Evolutionary conservation across 1,140 invertebrate genomes (phyloP), one percentile per base, ranked within the genome.

Genomic region (Aculops lycopersici): DNA sequence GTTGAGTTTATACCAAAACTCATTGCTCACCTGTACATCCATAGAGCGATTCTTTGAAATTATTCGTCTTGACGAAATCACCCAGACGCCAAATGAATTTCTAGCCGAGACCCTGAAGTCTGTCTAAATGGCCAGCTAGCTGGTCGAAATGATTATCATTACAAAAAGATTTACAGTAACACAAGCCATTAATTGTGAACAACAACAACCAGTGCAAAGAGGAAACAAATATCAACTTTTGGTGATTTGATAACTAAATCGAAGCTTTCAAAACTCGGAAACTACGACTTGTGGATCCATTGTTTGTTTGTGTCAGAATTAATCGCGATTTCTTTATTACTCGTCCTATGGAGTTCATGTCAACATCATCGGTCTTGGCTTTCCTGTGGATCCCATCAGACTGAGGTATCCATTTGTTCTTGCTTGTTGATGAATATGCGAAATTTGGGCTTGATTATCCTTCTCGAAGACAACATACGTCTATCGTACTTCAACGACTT

Each of bases 1-100:
- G 35, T 65, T 94, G 37, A 60, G 66, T 13, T 63, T 65, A 3
- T 79, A 86, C 49, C 73, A 78, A 46, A 74, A 84, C 47, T 80
- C 92, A 56, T 64, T 86, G 46, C 59, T 92, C 47, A 74, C 78
- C 5, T 81, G 79, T 58, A 65, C 76, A 46, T 78, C 75, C 5
- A 75, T 90, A 55, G 65, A 64, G 15, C 80, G 88, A 59, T 80
- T 81, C 60, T 79, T 73, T 58, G 81, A 88, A 68, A 74, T 83
- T 46, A 65, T 68, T 51, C 72, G 73, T 69, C 24, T 31, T 8
- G 24, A n/a, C 8, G 8, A 8, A 8, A n/a, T 8, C 24, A 8
- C n/a, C 24, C 8, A 31, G 24, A 8, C n/a, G 8, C 8, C 24
- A 8, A n/a, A n/a, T n/a, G n/a, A n/a, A n/a, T n/a, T n/a, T 31